Conservation (phyloP, 2,113 vertebrate species). For the Amblyornis subalaris region DNA sequence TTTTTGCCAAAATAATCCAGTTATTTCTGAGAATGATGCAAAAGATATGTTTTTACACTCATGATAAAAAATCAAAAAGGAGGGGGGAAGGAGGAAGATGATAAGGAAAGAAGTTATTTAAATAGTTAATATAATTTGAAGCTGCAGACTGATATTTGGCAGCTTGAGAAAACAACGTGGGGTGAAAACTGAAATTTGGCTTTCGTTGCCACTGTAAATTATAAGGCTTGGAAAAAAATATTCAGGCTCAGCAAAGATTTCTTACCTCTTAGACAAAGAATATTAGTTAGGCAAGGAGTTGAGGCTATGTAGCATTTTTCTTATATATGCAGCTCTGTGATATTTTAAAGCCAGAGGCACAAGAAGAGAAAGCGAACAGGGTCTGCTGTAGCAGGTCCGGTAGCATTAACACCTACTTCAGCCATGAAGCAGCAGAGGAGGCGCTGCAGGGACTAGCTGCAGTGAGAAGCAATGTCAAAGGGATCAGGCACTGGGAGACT, state of each 20-base stretch:
- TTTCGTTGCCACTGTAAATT: not conserved
- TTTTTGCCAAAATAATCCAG: not conserved
- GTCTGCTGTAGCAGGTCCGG: not conserved
- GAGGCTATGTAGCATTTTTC: not conserved
- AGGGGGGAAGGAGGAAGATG: not conserved
- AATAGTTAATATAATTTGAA: conserved; percentile 17
- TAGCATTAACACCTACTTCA: not conserved
- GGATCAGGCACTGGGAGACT: not conserved
- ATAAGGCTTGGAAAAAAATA: not conserved
- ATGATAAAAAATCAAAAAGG: not conserved
- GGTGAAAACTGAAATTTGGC: not conserved
- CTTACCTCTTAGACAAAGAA: not conserved
- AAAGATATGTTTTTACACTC: not conserved
- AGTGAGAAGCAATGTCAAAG: not conserved
- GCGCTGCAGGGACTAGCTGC: rapidly evolving
- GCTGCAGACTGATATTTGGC: conserved; percentile 23
- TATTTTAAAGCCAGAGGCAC: not conserved
- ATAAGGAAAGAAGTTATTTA: not conserved
- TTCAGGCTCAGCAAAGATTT: not conserved
- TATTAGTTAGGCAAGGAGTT: not conserved
- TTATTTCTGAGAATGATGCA: not conserved
- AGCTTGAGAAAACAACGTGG: not conserved
- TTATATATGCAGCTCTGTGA: not conserved
- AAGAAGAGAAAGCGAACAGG: not conserved
- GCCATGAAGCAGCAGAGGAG: not conserved